A percentile compares a stretch with the other conserved stretches of the same genome.
Evolutionary conservation across 2,888 invertebrate genomes (phyloP).

Genomic region (Lysandra coridon): DNA sequence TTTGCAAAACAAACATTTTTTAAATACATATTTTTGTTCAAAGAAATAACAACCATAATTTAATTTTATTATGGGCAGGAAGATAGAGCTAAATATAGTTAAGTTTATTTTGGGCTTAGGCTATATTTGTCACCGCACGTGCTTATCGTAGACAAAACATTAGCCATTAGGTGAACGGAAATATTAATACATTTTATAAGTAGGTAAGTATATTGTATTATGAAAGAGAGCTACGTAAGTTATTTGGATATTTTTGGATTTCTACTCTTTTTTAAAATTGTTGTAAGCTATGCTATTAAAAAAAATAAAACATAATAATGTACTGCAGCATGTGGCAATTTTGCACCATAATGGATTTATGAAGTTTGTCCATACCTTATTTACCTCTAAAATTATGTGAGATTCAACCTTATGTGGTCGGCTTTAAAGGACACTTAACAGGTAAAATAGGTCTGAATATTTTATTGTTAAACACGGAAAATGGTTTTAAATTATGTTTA

Average conservation of each 20-base stretch:
- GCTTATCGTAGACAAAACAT: conserved; percentile 2
- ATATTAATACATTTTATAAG: background rate
- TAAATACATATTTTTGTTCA: background rate
- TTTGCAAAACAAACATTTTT: background rate
- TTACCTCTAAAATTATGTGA: too few species aligned
- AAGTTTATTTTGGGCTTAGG: background rate
- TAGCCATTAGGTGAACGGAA: background rate
- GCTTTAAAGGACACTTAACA: too few species aligned
- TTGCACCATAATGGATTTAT: background rate
- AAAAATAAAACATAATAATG: background rate
- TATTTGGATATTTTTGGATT: too few species aligned
- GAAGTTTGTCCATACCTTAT: background rate
- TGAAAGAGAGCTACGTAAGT: background rate
- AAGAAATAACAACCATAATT: background rate
- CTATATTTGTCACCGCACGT: background rate
- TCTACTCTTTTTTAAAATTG: too few species aligned
- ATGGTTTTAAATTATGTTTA: background rate
- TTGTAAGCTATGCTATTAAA: too few species aligned
- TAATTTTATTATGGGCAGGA: background rate
- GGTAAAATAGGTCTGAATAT: too few species aligned
- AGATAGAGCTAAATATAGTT: conserved; percentile 3
- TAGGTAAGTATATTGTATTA: background rate
- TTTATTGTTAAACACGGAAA: conserved; percentile 9
- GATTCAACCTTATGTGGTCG: too few species aligned
- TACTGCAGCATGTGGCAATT: background rate